A percentile compares a stretch with the other conserved stretches of the same genome.
phyloP scores from a whole-genome alignment of 1,140 invertebrate genomes.

The Drosophila ananassae region DNA sequence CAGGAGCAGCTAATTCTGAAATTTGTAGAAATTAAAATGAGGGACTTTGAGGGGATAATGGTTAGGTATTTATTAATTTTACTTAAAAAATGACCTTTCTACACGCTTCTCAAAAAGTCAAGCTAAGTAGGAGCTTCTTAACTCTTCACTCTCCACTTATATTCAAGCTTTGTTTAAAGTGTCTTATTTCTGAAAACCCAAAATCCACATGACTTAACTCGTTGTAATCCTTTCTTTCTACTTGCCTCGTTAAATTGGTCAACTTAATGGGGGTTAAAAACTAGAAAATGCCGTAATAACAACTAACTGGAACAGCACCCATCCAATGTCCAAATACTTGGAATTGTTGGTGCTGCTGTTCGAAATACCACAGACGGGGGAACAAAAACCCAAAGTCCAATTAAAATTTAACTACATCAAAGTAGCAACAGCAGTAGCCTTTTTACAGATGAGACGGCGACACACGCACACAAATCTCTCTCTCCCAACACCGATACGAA shows the following conservation, averaged over 20 bases:
- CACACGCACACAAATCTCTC: slow-evolving; percentile 23
- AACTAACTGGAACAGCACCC: slow-evolving; percentile 22
- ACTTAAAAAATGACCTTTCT: too few species aligned
- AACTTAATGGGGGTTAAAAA: slow-evolving; percentile 36
- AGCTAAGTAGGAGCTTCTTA: too few species aligned
- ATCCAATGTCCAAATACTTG: slow-evolving; percentile 14
- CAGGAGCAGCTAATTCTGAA: not conserved
- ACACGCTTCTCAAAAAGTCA: too few species aligned
- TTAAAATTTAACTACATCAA: slow-evolving; percentile 84
- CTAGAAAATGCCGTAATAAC: slow-evolving; percentile 45
- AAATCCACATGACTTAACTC: not conserved
- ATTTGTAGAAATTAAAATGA: not conserved
- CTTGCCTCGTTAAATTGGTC: slow-evolving; percentile 9
- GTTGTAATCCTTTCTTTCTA: not conserved
- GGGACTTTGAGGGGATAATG: not conserved
- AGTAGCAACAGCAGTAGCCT: slow-evolving; percentile 71
- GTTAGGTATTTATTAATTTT: too few species aligned
- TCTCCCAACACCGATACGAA: not conserved
- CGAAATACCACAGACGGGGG: slow-evolving; percentile 70
- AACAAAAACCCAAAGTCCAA: slow-evolving; percentile 80
- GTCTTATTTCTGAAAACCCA: not conserved
- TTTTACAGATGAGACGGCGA: slow-evolving; percentile 49
- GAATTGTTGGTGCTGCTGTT: slow-evolving; percentile 33
- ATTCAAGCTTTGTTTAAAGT: too few species aligned
- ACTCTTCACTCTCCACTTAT: too few species aligned